Conservation (phyloP, 2,113 vertebrate genomes). For the Pseudolaguvia tuberculata region DNA sequence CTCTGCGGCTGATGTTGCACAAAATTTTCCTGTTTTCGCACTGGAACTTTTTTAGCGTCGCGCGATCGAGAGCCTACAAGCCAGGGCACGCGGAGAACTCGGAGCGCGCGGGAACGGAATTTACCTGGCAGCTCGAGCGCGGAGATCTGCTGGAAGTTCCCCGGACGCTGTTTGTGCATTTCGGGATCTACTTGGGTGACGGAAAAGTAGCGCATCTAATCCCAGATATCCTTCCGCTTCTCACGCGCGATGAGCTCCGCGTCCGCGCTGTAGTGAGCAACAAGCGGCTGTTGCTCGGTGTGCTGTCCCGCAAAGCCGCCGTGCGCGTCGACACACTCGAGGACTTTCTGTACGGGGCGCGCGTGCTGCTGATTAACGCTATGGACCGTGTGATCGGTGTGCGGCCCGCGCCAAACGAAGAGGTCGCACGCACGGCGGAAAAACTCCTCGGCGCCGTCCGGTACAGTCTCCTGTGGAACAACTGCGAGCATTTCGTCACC, state of each 20-base stretch:
- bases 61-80: slow-evolving; percentile 44
- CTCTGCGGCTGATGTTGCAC: slow-evolving; percentile 75
- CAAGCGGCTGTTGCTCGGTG: slow-evolving; percentile 83
- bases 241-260: slow-evolving; percentile 68
- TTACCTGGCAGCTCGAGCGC: slow-evolving; percentile 66
- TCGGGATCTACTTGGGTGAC: slow-evolving; percentile 91
- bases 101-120: not conserved
- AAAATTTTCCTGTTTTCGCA: slow-evolving; percentile 76
- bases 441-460: slow-evolving; percentile 73
- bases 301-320: slow-evolving; percentile 77
- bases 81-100: slow-evolving; percentile 21
- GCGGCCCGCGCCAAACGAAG: slow-evolving; percentile 74
- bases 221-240: slow-evolving; percentile 83
- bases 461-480: slow-evolving; percentile 96
- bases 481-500: slow-evolving; percentile 96
- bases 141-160: slow-evolving; percentile 92
- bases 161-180: slow-evolving; percentile 88
- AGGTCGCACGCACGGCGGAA: slow-evolving; percentile 83
- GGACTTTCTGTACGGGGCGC: slow-evolving; percentile 89
- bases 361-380: slow-evolving; percentile 79
- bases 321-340: slow-evolving; percentile 89
- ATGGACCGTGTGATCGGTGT: slow-evolving; percentile 73
- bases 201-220: slow-evolving; percentile 90
- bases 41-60: slow-evolving; percentile 64
- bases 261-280: slow-evolving; percentile 81